Base-by-base conservation (phyloP, 2,113 vertebrate species). In the Austrofundulus limnaeus region DNA sequence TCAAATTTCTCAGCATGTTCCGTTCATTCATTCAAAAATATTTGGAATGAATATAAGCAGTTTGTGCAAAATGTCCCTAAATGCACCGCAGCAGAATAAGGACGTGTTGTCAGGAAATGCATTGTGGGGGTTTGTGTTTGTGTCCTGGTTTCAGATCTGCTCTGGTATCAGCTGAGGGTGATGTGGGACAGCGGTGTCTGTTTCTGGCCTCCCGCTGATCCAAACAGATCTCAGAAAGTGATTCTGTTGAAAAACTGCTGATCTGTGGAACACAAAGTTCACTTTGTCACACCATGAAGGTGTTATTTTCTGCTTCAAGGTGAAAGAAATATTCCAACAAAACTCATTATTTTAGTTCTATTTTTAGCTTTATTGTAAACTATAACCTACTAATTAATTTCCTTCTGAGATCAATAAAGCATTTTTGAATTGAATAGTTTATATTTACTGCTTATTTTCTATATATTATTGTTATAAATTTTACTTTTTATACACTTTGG, bases 191-290 rank as follows among this genome's bases (percentile, higher is more conserved):
- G 54, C 37, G 12, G 51, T 24, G 47, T 60, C 63, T 71, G 37
- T 15, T 49, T 49, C 42, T 6, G 4, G 28, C 51, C 20, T 31
- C 24, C 21, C 83, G 87, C 89, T 84, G 83, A 85, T 60, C 46
- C 39, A 45, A 72, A 78, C 88, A 89, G 89, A 92, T 92, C 75
- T 28, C 39, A 17, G 12, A 61, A n/a, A 64, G 19, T 56, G 81
- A 90, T 90, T 84, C 37, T 8, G 15, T 51, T 55, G 25, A 76
- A 84, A 86, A 87, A 38, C 50, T 90, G 92, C 90, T 92, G 88
- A 92, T 64, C 52, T 58, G 66, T 34, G 52, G 1, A 79, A 84
- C 51, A 7, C 34, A 42, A 59, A 21, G 46, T 56, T 68, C 54
- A 39, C 47, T 48, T 56, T 66, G 48, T 55, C 24, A 51, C 48